Conservation (phyloP, 1,140 invertebrate species). For the Ylistrum balloti region DNA sequence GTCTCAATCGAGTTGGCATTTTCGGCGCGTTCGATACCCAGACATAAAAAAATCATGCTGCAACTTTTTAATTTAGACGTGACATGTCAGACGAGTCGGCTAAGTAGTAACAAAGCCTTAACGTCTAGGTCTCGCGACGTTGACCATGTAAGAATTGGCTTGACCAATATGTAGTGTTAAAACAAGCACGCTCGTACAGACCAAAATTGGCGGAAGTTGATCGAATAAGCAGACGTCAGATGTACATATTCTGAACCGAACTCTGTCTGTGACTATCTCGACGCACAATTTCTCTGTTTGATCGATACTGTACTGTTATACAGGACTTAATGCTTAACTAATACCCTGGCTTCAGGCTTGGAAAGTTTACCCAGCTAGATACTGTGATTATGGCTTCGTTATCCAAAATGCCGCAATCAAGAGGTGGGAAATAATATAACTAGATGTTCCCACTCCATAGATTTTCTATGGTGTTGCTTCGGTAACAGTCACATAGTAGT, state of each 20-base stretch:
- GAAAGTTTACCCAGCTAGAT: slow-evolving; percentile 24
- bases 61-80: neutral
- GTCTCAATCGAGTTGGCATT: neutral
- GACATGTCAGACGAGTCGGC: slow-evolving; percentile 6
- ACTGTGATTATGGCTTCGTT: slow-evolving; percentile 17
- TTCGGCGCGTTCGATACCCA: neutral
- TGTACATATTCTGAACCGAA: neutral
- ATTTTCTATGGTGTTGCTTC: neutral
- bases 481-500: neutral
- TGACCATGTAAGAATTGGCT: slow-evolving; percentile 16
- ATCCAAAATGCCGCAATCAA: slow-evolving; percentile 33
- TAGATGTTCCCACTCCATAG: neutral
- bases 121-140: neutral
- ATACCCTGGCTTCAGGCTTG: neutral
- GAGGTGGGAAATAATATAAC: slow-evolving; percentile 25
- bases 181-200: neutral
- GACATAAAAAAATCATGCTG: neutral
- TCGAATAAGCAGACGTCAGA: slow-evolving; percentile 16
- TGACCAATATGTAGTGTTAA: slow-evolving; percentile 15
- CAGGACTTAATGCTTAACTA: neutral
- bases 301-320: slow-evolving; percentile 16
- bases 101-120: neutral
- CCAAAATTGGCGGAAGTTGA: slow-evolving; percentile 30
- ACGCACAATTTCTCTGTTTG: slow-evolving; percentile 5
- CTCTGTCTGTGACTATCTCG: neutral